Base-by-base conservation (phyloP, 2,797 vertebrate genomes). In the Alfaro cultratus region DNA sequence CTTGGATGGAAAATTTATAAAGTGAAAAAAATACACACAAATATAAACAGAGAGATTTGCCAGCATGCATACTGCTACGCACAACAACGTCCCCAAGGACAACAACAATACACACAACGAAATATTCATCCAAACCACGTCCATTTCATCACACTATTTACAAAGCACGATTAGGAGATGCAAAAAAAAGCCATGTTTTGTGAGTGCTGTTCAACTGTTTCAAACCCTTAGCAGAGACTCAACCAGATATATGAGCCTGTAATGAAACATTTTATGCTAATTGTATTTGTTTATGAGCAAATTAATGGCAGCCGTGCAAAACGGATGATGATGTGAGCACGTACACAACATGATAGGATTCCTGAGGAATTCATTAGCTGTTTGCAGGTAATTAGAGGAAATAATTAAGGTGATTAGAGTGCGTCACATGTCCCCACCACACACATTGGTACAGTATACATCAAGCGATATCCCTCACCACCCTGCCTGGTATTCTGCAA, bases 221-320 rank as follows among this genome's bases (percentile, higher is more conserved):
- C 81, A 79, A 78, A 81, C 80, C 84, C 77, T 82, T 78, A 88
- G 76, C 85, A 80, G 82, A 82, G 85, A 85, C 92, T 78, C 79
- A 91, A 88, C 82, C 92, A 93, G 91, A 93, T 94, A 92, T 90
- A 93, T 85, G 91, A 91, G 93, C 95, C 96, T 96, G 96, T 98
- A 97, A 98, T 98, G 97, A 98, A 97, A 97, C 96, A 97, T 98
- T 97, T 97, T 97, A 97, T 98, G 97, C 97, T 98, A 98, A 99
- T 98, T 96, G 96, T 98, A 97, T 99, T 99, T 98, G 97, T 98
- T 98, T 98, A 98, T 97, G 97, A 97, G 98, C 97, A 98, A 98
- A 98, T 98, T 97, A 98, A 98, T 97, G 96, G 97, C 97, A 95
- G 96, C 96, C 96, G 97, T 97, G 97, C 96, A 97, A 98, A 98